phyloP scores from a whole-genome alignment of 2,797 vertebrate genomes.

The Moxostoma hubbsi region DNA sequence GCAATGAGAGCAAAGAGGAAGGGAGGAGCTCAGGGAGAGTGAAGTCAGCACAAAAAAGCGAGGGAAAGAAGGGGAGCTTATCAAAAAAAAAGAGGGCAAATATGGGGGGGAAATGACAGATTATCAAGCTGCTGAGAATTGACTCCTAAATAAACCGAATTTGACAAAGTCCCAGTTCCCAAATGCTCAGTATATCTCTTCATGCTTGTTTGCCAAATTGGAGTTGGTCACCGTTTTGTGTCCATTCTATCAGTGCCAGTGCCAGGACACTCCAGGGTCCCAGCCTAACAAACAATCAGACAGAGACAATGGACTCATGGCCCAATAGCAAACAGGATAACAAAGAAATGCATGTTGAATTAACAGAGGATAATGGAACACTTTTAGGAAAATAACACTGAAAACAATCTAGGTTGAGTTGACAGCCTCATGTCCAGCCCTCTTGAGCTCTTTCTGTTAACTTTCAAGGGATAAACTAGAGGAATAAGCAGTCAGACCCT shows the following conservation, averaged over 20 bases:
- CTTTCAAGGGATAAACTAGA: too few species aligned
- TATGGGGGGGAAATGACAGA: slow-evolving; percentile 57
- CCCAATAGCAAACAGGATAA: slow-evolving; percentile 45
- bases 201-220: slow-evolving; percentile 24
- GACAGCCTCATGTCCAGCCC: too few species aligned
- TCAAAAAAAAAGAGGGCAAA: slow-evolving; percentile 61
- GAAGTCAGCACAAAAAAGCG: slow-evolving; percentile 41
- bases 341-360: slow-evolving; percentile 31
- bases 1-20: slow-evolving; percentile 25
- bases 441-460: too few species aligned
- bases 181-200: slow-evolving; percentile 14
- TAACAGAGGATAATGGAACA: too few species aligned
- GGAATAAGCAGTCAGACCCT: too few species aligned
- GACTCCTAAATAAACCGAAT: slow-evolving; percentile 52
- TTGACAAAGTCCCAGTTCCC: slow-evolving; percentile 44
- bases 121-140: slow-evolving; percentile 32
- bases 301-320: slow-evolving; percentile 46
- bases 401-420: too few species aligned
- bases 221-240: slow-evolving; percentile 47
- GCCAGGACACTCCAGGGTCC: slow-evolving; percentile 43
- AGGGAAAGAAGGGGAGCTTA: slow-evolving; percentile 6
- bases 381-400: too few species aligned
- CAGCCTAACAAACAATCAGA: slow-evolving; percentile 49
- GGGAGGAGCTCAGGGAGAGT: slow-evolving; percentile 41
- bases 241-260: slow-evolving; percentile 29